These are phyloP conservation scores for Sphaerophoria taeniata DNA, from an alignment of 2,888 invertebrate genomes.

Conservation along the genomic window DNA sequence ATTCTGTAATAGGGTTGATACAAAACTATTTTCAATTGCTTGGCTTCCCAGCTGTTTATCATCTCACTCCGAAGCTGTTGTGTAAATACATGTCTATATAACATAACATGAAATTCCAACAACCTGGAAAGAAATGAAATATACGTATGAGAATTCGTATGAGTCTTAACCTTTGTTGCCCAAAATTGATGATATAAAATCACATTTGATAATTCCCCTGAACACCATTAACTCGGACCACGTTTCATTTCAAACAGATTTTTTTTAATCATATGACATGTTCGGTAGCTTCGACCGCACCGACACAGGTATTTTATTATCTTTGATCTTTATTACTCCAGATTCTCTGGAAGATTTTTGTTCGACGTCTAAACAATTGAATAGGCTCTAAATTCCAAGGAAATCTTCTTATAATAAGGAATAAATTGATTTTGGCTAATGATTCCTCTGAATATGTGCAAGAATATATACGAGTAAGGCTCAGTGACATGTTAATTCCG, in stretches of 20 bases:
- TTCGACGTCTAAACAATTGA: conserved; percentile 37
- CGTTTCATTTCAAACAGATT: conserved; percentile 28
- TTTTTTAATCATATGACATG: conserved; percentile 31
- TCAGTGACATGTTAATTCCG: conserved; percentile 59
- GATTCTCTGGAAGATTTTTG: conserved; percentile 52
- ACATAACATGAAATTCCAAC: too few species aligned
- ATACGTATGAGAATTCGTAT: too few species aligned
- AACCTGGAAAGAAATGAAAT: too few species aligned
- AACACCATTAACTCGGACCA: conserved; percentile 24
- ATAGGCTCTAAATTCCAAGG: conserved; percentile 53
- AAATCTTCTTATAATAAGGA: conserved; percentile 51
- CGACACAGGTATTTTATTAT: conserved; percentile 42
- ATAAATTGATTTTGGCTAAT: conserved; percentile 72
- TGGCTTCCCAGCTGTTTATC: too few species aligned
- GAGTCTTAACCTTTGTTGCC: not conserved
- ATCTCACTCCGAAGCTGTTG: too few species aligned
- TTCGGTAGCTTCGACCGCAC: conserved; percentile 45
- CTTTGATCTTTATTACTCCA: conserved; percentile 66
- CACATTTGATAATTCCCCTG: conserved; percentile 43
- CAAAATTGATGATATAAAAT: conserved; percentile 33
- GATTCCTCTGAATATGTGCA: conserved; percentile 28
- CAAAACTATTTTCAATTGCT: too few species aligned
- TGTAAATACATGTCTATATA: too few species aligned
- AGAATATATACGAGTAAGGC: conserved; percentile 23
- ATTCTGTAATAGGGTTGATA: too few species aligned